Percentiles rank a stretch among this genome's conserved stretches.
Evolutionary conservation across 2,113 vertebrate species (phyloP).

Genomic region (Misgurnus anguillicaudatus): DNA sequence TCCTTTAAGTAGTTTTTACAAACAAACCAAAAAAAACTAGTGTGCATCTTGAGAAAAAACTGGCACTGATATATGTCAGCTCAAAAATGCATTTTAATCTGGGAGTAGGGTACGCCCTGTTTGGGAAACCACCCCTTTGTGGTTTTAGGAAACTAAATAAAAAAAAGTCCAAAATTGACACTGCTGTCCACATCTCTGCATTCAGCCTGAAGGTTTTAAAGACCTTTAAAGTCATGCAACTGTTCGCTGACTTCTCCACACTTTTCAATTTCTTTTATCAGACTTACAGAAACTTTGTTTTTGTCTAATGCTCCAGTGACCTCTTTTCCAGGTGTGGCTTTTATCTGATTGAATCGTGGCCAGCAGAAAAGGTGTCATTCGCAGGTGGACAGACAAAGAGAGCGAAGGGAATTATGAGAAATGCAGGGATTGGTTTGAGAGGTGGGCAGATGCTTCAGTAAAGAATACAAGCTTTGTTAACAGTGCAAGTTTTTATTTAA

Average conservation of each 20-base stretch:
- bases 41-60: no score
- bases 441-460: not conserved
- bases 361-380: slow-evolving; percentile 14
- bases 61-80: no score
- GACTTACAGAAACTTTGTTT: slow-evolving; percentile 15
- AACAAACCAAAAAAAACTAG: no score
- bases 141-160: no score
- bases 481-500: no score
- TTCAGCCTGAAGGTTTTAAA: not conserved
- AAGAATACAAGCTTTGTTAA: not conserved
- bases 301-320: slow-evolving; percentile 15
- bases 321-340: slow-evolving; percentile 37
- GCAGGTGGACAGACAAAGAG: slow-evolving; percentile 8
- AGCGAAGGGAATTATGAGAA: not conserved
- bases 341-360: not conserved
- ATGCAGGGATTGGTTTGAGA: not conserved
- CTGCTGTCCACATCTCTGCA: not conserved
- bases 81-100: no score
- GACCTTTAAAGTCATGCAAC: slow-evolving; percentile 22
- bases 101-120: no score
- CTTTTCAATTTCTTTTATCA: slow-evolving; percentile 34
- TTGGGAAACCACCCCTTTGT: no score
- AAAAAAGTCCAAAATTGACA: no score
- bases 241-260: slow-evolving; percentile 7
- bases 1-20: no score